These are phyloP conservation scores for Agrotis clavis DNA, from an alignment of 2,888 invertebrate species.

Conservation along the genomic window DNA sequence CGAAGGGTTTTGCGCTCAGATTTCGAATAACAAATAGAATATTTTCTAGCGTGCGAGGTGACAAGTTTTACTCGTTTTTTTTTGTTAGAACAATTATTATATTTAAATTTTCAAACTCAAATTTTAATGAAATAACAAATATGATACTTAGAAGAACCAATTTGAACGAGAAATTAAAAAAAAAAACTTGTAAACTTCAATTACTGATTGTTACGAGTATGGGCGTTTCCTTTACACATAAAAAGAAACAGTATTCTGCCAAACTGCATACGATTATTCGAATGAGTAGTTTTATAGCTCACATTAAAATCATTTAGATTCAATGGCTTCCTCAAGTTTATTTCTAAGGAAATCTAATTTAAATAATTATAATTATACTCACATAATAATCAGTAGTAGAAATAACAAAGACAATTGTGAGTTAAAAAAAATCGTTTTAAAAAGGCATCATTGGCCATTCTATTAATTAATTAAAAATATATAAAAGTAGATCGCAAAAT, in stretches of 20 bases:
- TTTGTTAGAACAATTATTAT: too few relatives aligned
- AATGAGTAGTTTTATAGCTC: conserved; percentile 27
- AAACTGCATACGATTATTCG: conserved; percentile 7
- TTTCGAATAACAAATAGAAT: too few relatives aligned
- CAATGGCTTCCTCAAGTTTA: conserved; percentile 27
- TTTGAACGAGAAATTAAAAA: neutral
- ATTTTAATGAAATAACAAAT: neutral
- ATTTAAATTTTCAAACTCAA: neutral
- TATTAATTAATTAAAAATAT: too few relatives aligned
- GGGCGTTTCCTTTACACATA: conserved; percentile 8
- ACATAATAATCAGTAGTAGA: neutral
- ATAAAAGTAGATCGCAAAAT: too few relatives aligned
- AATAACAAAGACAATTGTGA: neutral
- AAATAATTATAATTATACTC: conserved; percentile 13
- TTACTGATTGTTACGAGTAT: conserved; percentile 10
- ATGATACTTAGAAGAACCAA: neutral
- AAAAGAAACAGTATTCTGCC: conserved; percentile 8
- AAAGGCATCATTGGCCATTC: neutral
- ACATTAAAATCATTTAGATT: conserved; percentile 41
- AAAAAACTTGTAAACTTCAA: conserved; percentile 35
- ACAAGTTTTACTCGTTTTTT: too few relatives aligned
- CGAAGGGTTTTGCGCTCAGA: too few relatives aligned
- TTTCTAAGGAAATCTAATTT: conserved; percentile 34
- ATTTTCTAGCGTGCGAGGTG: too few relatives aligned
- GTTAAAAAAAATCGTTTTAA: too few relatives aligned